These are phyloP conservation scores for Drosophila grimshawi DNA, from an alignment of 1,140 invertebrate genomes.

Conservation along the genomic window DNA sequence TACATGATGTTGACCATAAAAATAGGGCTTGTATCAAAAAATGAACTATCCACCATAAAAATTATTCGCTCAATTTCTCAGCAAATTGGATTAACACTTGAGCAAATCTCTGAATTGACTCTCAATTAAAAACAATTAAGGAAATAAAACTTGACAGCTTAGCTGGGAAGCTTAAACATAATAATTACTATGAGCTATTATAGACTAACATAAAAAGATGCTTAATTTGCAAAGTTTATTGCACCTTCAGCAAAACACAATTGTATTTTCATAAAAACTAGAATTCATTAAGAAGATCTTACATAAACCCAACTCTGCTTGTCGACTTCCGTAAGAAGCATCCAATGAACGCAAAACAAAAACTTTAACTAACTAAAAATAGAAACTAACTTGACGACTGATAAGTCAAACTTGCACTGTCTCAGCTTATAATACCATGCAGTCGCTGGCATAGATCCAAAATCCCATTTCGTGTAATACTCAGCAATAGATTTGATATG, in stretches of 20 bases:
- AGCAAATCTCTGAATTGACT: slow-evolving; percentile 15
- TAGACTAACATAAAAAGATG: neutral
- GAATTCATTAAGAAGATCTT: slow-evolving; percentile 26
- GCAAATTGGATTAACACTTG: slow-evolving; percentile 13
- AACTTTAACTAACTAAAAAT: neutral
- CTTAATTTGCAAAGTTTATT: slow-evolving; percentile 19
- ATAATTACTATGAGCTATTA: slow-evolving; percentile 1
- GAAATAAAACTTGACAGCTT: neutral
- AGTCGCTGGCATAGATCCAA: neutral
- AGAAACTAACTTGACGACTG: neutral
- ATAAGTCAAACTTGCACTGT: slow-evolving; percentile 10
- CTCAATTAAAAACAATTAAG: slow-evolving; percentile 12
- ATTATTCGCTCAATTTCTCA: slow-evolving; percentile 4
- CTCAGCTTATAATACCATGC: neutral
- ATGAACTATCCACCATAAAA: neutral
- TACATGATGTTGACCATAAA: neutral
- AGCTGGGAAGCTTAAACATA: neutral
- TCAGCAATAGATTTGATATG: slow-evolving; percentile 45
- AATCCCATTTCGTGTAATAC: slow-evolving; percentile 14
- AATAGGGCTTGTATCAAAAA: neutral
- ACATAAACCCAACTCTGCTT: slow-evolving; percentile 32
- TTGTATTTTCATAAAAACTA: slow-evolving; percentile 5
- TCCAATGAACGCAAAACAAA: slow-evolving; percentile 21
- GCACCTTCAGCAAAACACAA: slow-evolving; percentile 22
- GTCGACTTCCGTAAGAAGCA: slow-evolving; percentile 37